phyloP scores from a whole-genome alignment of 2,113 vertebrate species.

The Paralichthys olivaceus region DNA sequence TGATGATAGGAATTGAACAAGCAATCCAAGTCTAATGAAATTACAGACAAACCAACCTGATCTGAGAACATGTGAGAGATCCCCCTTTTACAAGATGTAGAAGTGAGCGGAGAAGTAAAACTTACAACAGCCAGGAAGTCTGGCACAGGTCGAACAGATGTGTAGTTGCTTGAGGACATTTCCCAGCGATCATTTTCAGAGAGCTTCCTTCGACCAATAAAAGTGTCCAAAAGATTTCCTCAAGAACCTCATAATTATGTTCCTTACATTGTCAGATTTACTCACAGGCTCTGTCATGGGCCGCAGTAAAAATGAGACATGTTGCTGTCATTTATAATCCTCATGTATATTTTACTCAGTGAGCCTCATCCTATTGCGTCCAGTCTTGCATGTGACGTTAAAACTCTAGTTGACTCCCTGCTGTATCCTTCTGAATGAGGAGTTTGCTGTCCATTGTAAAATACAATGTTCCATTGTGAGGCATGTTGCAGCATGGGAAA shows the following conservation, averaged over 20 bases:
- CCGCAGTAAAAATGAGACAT: not conserved
- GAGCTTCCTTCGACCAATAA: constrained; percentile 32
- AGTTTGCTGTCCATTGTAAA: constrained; percentile 4
- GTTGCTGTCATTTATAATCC: not conserved
- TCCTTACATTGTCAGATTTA: constrained; percentile 9
- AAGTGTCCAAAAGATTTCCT: constrained; percentile 23
- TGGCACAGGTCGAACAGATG: constrained; percentile 51
- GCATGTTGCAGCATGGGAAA: constrained; percentile 46
- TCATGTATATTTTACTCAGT: not conserved
- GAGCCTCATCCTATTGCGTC: not conserved
- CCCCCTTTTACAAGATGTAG: constrained; percentile 9
- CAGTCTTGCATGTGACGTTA: not conserved
- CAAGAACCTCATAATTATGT: constrained; percentile 26
- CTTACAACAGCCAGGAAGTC: constrained; percentile 22
- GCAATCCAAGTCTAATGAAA: constrained; percentile 6
- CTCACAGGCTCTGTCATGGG: constrained; percentile 33
- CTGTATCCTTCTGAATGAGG: not conserved
- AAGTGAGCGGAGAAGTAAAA: constrained; percentile 25
- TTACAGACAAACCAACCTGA: constrained; percentile 10
- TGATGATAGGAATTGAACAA: not conserved
- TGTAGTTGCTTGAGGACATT: constrained; percentile 50
- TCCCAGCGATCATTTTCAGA: constrained; percentile 27
- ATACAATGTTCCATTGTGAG: constrained; percentile 9
- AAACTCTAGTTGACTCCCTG: not conserved
- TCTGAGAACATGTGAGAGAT: constrained; percentile 13